Percentiles rank a stretch among this genome's conserved stretches.
Evolutionary conservation across 92 coral and sea anemone genomes (phyloP).

Genomic region (Isaurus tuberculatus): DNA sequence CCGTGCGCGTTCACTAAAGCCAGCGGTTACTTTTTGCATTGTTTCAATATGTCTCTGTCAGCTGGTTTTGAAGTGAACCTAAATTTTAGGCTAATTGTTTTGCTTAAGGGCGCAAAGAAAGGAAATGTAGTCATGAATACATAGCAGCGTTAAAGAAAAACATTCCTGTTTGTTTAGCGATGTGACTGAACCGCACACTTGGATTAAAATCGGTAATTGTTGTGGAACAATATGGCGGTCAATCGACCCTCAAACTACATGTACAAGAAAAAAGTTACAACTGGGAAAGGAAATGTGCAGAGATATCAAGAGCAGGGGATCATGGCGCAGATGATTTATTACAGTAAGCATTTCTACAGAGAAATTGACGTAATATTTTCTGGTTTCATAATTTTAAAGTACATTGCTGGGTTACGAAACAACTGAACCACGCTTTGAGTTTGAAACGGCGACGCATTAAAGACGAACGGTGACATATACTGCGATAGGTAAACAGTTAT

Average conservation of each 20-base stretch:
- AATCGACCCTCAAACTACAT: conserved; percentile 53
- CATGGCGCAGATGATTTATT: conserved; percentile 96
- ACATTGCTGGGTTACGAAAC: no score
- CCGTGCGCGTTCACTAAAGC: neutral
- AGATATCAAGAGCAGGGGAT: conserved; percentile 74
- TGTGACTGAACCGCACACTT: neutral
- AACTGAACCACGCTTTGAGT: no score
- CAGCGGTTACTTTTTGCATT: conserved; percentile 16
- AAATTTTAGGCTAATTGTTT: neutral
- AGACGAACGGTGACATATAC: no score
- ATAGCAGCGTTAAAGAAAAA: neutral
- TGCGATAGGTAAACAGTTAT: no score
- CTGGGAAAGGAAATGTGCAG: conserved; percentile 57
- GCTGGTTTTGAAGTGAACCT: neutral
- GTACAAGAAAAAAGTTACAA: conserved; percentile 58
- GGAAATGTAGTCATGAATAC: neutral
- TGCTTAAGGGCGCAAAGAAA: neutral
- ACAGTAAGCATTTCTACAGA: conserved; percentile 74
- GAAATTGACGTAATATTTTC: no score
- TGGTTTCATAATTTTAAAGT: no score
- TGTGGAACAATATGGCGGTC: conserved; percentile 55
- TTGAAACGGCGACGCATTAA: no score
- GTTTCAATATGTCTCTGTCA: conserved; percentile 13
- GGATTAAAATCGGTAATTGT: neutral
- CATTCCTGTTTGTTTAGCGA: neutral